Evolutionary conservation across 2,888 invertebrate species (phyloP).

Genomic region (Dorcus hopei): DNA sequence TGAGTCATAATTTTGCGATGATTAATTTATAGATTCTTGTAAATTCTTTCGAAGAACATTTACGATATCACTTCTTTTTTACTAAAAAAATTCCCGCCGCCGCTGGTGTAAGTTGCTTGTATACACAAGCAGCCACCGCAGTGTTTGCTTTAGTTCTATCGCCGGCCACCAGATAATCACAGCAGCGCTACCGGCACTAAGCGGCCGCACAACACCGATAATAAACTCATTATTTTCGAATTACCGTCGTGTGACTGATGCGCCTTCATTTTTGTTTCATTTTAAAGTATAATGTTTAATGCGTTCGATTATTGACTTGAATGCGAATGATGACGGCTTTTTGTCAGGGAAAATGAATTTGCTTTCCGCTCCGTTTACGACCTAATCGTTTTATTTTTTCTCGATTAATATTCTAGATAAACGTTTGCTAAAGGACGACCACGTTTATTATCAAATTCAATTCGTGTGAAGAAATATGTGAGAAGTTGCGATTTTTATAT

Average conservation of each 20-base stretch:
- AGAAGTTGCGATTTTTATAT: too few relatives aligned
- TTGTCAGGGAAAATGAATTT: too few relatives aligned
- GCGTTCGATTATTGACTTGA: background rate
- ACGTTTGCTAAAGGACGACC: too few relatives aligned
- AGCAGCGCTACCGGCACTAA: conserved; percentile 28
- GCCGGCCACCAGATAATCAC: conserved; percentile 35
- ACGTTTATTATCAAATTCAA: too few relatives aligned
- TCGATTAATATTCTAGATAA: too few relatives aligned
- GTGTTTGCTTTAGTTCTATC: conserved; percentile 34
- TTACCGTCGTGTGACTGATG: conserved; percentile 29
- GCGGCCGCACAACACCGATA: conserved; percentile 32
- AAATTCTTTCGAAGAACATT: too few relatives aligned
- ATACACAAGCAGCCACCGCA: conserved; percentile 19
- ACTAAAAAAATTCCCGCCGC: conserved; percentile 12
- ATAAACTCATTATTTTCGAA: conserved; percentile 36
- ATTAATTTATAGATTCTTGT: too few relatives aligned
- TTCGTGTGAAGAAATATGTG: too few relatives aligned
- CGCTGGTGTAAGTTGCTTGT: conserved; percentile 13
- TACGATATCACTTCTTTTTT: background rate
- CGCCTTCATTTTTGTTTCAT: conserved; percentile 12
- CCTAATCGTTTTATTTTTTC: too few relatives aligned
- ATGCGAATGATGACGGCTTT: too few relatives aligned
- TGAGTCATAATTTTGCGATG: too few relatives aligned
- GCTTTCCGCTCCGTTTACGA: too few relatives aligned
- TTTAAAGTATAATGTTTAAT: conserved; percentile 1